A percentile compares a stretch with the other conserved stretches of the same genome.
Evolutionary conservation across 2,888 invertebrate species (phyloP).

Genomic region (Drosophila yooni): DNA sequence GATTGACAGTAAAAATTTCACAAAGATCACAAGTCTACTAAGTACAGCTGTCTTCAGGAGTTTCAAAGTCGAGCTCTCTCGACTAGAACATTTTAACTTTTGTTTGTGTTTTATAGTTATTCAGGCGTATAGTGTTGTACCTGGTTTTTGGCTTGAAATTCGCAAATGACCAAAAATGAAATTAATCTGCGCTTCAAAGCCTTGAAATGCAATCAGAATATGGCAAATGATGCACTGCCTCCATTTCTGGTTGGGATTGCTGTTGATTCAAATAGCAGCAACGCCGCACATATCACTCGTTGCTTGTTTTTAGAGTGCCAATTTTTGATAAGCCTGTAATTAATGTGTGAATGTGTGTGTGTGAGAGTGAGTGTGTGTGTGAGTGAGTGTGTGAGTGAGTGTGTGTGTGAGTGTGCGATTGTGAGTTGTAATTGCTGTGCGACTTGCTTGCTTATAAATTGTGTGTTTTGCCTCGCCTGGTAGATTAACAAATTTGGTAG

Average conservation of each 20-base stretch:
- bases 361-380: conserved; percentile 7
- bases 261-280: conserved; percentile 5
- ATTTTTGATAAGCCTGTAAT: conserved; percentile 53
- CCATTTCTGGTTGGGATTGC: conserved; percentile 3
- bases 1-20: background rate
- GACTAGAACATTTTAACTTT: background rate
- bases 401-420: background rate
- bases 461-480: conserved; percentile 21
- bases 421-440: conserved; percentile 14
- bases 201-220: background rate
- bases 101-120: background rate
- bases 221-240: conserved; percentile 2
- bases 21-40: background rate
- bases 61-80: background rate
- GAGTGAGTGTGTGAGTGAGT: background rate
- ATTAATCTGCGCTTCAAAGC: conserved; percentile 1
- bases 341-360: conserved; percentile 23
- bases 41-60: background rate
- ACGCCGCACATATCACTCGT: background rate
- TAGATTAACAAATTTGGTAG: conserved; percentile 45
- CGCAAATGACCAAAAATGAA: conserved; percentile 6
- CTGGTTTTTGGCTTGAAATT: background rate
- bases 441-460: conserved; percentile 23
- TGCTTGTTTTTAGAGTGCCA: conserved; percentile 7
- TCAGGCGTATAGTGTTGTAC: too few species aligned